A percentile compares a stretch with the other conserved stretches of the same genome.
Conservation (phyloP, 2,113 vertebrate species). For the Clarias gariepinus region DNA sequence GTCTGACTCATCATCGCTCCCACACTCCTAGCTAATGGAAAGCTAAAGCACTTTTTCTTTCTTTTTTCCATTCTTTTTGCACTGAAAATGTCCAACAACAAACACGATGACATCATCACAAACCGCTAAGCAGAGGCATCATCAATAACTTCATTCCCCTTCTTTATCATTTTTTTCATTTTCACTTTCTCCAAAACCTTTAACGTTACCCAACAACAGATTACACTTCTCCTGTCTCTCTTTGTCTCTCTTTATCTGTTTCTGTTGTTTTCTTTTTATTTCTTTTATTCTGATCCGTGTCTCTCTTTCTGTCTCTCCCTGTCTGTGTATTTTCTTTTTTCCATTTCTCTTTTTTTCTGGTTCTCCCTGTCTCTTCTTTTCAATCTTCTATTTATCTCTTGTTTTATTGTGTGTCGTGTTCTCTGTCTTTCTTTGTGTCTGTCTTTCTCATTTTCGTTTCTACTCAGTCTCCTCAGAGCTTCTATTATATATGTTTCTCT, state of each 20-base stretch:
- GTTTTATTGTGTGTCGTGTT: not conserved
- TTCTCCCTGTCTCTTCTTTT: not conserved
- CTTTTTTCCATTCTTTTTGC: not conserved
- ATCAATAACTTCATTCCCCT: not conserved
- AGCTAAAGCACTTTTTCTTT: not conserved
- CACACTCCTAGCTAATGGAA: not conserved
- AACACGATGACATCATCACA: not conserved
- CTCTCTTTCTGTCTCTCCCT: not conserved
- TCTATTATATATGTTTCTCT: not conserved
- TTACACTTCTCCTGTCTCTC: not conserved
- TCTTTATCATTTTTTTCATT: not conserved
- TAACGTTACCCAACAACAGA: not conserved
- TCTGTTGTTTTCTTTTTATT: not conserved
- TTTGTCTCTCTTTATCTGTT: not conserved
- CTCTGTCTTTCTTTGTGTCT: no score
- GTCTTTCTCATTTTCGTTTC: not conserved
- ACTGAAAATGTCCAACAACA: not conserved
- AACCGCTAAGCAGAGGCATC: not conserved
- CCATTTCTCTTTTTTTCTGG: not conserved
- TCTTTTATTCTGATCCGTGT: not conserved
- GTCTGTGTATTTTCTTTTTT: no score
- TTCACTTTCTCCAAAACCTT: not conserved
- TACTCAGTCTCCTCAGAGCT: no score
- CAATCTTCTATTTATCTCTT: no score
- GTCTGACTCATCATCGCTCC: not conserved